Percentiles rank a stretch among this genome's conserved stretches.
These are phyloP conservation scores for Aricia agestis DNA, from an alignment of 1,140 invertebrate species.

Conservation along the genomic window DNA sequence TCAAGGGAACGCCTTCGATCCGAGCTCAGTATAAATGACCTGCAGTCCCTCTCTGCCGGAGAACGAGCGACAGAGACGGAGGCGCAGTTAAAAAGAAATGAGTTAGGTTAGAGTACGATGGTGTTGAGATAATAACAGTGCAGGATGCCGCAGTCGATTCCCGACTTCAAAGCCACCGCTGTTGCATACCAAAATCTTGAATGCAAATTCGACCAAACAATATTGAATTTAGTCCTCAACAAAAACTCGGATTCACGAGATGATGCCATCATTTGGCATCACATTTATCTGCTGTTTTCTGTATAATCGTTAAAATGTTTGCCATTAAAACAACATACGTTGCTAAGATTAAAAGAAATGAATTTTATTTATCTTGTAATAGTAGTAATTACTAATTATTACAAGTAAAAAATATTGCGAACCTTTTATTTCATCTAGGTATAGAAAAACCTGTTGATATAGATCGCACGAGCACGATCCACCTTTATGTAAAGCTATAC, in stretches of 20 bases:
- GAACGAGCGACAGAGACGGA: slow-evolving; percentile 51
- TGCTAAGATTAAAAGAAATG: too few relatives aligned
- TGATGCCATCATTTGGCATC: neutral
- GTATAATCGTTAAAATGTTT: neutral
- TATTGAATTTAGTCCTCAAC: neutral
- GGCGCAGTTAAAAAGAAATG: slow-evolving; percentile 65
- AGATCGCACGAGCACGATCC: neutral
- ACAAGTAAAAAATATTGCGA: too few relatives aligned
- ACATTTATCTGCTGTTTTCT: neutral
- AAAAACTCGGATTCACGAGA: neutral
- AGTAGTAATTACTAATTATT: too few relatives aligned
- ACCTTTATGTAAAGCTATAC: neutral
- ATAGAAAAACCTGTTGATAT: neutral
- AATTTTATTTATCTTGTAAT: too few relatives aligned
- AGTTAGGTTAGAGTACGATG: slow-evolving; percentile 58
- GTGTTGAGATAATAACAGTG: slow-evolving; percentile 75
- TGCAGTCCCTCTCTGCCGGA: slow-evolving; percentile 45
- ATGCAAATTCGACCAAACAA: slow-evolving; percentile 7
- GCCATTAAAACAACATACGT: too few relatives aligned
- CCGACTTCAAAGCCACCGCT: slow-evolving; percentile 45
- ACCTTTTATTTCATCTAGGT: neutral
- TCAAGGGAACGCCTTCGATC: slow-evolving; percentile 63
- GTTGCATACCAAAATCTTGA: slow-evolving; percentile 15
- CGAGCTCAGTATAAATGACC: slow-evolving; percentile 59
- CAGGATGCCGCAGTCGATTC: slow-evolving; percentile 37